phyloP scores from a whole-genome alignment of 1,140 invertebrate species.

The Drosophila athabasca region DNA sequence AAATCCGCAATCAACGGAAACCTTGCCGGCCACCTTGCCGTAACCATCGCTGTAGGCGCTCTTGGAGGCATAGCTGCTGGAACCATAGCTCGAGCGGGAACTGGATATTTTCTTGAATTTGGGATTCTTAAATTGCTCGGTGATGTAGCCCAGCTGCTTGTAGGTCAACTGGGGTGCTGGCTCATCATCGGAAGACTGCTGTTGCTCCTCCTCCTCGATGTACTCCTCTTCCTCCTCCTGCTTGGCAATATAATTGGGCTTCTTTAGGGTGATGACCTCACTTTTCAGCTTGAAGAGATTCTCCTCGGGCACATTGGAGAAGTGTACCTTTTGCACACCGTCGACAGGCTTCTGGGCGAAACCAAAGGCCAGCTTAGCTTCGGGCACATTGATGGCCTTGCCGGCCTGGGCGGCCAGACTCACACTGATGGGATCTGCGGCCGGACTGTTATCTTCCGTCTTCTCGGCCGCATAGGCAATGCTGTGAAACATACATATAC shows the following conservation, averaged over 20 bases:
- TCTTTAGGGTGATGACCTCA: slow-evolving; percentile 83
- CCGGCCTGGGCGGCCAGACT: slow-evolving; percentile 79
- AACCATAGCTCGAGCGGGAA: slow-evolving; percentile 35
- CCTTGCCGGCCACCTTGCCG: slow-evolving; percentile 56
- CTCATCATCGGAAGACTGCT: slow-evolving; percentile 38
- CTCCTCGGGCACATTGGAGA: slow-evolving; percentile 83
- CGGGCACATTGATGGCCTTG: slow-evolving; percentile 75
- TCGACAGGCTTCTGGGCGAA: slow-evolving; percentile 81
- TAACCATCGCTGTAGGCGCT: slow-evolving; percentile 40
- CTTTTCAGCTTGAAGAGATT: slow-evolving; percentile 83
- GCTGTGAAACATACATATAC: slow-evolving; percentile 11
- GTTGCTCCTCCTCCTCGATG: slow-evolving; percentile 55
- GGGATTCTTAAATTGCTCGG: slow-evolving; percentile 76
- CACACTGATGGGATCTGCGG: slow-evolving; percentile 84
- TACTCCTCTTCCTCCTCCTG: slow-evolving; percentile 69
- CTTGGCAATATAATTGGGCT: slow-evolving; percentile 51
- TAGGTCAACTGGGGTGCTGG: slow-evolving; percentile 65
- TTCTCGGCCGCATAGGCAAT: slow-evolving; percentile 54
- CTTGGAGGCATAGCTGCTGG: slow-evolving; percentile 28
- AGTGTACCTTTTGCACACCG: slow-evolving; percentile 52
- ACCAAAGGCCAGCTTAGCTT: slow-evolving; percentile 83
- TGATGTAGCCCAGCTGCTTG: slow-evolving; percentile 71
- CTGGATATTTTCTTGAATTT: slow-evolving; percentile 62
- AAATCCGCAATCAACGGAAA: slow-evolving; percentile 73
- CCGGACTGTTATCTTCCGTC: slow-evolving; percentile 48